These are phyloP conservation scores for Smutsia temminckii DNA, from an alignment of 2,797 vertebrate genomes.

Conservation along the genomic window DNA sequence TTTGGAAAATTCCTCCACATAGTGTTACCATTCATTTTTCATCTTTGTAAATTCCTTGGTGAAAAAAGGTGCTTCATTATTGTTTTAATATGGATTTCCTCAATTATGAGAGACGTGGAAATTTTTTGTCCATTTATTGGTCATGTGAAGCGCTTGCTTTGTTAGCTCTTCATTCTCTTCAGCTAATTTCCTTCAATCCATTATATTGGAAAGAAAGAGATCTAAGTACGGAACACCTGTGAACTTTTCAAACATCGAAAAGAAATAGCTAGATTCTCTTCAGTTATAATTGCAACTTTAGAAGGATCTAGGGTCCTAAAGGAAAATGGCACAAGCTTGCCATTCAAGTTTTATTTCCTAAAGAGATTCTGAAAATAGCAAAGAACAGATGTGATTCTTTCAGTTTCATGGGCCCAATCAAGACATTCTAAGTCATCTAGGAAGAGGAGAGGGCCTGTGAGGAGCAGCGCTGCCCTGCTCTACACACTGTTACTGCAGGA, in stretches of 20 bases:
- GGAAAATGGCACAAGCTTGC: constrained; percentile 4
- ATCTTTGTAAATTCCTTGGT: neutral
- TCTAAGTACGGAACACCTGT: neutral
- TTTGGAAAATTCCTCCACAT: neutral
- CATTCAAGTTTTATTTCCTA: neutral
- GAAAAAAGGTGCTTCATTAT: neutral
- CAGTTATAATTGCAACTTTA: neutral
- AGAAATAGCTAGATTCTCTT: neutral
- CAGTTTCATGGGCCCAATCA: neutral
- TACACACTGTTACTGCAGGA: neutral
- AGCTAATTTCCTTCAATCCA: neutral
- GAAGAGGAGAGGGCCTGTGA: neutral
- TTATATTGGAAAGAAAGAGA: neutral
- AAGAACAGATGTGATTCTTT: neutral
- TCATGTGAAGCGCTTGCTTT: neutral
- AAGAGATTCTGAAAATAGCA: constrained; percentile 16
- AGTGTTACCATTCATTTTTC: neutral
- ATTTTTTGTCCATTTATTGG: neutral
- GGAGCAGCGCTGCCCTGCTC: neutral
- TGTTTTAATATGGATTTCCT: neutral
- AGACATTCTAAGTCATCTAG: neutral
- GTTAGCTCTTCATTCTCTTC: neutral
- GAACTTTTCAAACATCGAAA: neutral
- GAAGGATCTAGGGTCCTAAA: neutral
- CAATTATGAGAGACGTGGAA: neutral